Base-by-base conservation (phyloP, 2,797 vertebrate species). In the Anguilla obscura region DNA sequence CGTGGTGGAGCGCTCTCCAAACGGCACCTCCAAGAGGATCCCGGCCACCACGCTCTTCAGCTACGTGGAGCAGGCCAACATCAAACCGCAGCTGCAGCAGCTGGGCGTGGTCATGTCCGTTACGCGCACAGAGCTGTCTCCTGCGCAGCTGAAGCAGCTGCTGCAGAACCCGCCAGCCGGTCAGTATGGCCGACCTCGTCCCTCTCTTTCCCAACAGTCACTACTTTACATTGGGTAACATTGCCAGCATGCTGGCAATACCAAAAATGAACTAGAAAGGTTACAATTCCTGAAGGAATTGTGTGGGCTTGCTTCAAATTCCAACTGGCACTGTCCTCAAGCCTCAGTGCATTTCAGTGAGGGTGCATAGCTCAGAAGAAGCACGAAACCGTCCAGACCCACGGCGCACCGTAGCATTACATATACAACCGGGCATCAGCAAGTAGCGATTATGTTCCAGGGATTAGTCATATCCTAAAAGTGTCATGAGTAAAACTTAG, bases 21-120 rank as follows among this genome's bases (percentile, higher is more conserved):
- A 98, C 0, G 99, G 98, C 91, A 99, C 97, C 6, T 99, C 98
- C 0, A 97, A 98, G 93, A 96, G 98, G 85, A 98, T 99, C 86
- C 97, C 97, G 0, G 96, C 98, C 0, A 97, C 97, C 0, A 97
- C 97, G 0, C 95, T 99, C 0, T 97, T 96, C 2, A 87, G 92
- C 85, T 97, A 95, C 89, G 95, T 99, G 88, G 99, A 99, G 90
- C 99, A 99, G 93, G 90, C 91, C 86, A 98, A 97, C 89, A 86
- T 99, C 18, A 99, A 99, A 91, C 90, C 88, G 0, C 97, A 97
- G 84, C 93, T 99, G 89, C 94, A 97, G 86, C 98, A 99, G 94
- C 96, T 99, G 27, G 97, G 97, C 0, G 97, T 99, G 87, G 91
- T 93, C 85, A 96, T 98, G 93, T 95, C 96, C 6, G 95, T 98